These are phyloP conservation scores for Catostomus latipinnis DNA, from an alignment of 2,797 vertebrate species.

Conservation along the genomic window DNA sequence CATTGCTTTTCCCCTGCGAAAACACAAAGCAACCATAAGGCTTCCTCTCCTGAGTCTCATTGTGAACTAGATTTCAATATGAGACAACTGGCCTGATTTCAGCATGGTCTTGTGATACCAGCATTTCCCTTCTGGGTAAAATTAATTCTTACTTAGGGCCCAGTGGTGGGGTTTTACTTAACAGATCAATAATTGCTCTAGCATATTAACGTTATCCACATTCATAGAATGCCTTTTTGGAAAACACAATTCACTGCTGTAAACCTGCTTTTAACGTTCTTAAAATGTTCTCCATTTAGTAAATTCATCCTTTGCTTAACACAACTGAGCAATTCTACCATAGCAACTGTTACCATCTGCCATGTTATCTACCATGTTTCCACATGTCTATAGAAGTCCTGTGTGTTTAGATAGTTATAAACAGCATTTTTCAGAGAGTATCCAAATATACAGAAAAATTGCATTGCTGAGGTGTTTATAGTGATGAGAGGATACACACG, in stretches of 20 bases:
- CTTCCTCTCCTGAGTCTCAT: constrained; percentile 19
- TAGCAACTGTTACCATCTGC: no score
- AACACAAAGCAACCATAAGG: constrained; percentile 17
- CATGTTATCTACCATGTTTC: no score
- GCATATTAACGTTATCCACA: constrained; percentile 34
- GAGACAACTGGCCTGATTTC: constrained; percentile 53
- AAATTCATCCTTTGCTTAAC: no score
- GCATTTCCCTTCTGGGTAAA: constrained; percentile 20
- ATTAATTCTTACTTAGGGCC: constrained; percentile 10
- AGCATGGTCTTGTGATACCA: constrained; percentile 32
- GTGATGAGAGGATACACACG: no score
- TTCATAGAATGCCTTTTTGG: neutral
- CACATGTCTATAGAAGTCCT: no score
- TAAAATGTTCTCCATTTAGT: no score
- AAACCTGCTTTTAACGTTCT: neutral
- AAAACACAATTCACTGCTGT: neutral
- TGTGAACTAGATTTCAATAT: constrained; percentile 48
- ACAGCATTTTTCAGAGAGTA: no score
- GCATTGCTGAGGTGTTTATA: no score
- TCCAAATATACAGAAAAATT: no score
- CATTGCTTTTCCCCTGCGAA: constrained; percentile 28
- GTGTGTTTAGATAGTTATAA: no score
- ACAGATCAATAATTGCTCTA: constrained; percentile 34
- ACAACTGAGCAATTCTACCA: no score
- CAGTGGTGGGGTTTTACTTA: constrained; percentile 30